These are phyloP conservation scores for Nomada ruficornis DNA, from an alignment of 2,888 invertebrate genomes.

Conservation along the genomic window DNA sequence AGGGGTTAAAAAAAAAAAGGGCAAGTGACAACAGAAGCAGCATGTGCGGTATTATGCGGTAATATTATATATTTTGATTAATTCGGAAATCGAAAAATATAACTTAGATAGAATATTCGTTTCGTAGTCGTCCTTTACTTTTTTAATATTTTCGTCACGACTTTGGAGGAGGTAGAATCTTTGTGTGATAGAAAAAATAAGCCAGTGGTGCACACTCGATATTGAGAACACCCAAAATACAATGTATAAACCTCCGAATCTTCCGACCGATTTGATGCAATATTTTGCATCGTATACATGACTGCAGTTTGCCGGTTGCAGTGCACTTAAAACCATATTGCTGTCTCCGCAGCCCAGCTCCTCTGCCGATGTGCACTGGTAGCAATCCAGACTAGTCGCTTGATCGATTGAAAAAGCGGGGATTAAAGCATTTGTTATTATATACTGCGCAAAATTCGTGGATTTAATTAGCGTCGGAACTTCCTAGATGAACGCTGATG, in stretches of 20 bases:
- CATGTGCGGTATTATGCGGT: conserved; percentile 2
- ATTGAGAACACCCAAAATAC: conserved; percentile 21
- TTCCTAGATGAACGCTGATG: neutral
- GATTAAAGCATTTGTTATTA: conserved; percentile 32
- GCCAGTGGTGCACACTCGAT: conserved; percentile 41
- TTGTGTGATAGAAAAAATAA: neutral
- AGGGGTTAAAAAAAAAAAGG: neutral
- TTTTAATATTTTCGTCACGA: neutral
- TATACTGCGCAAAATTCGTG: neutral
- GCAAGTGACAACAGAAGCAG: neutral
- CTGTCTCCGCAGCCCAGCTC: conserved; percentile 87
- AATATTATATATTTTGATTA: too few species aligned
- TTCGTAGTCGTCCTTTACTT: neutral
- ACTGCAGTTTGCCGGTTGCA: conserved; percentile 88
- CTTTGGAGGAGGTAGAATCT: neutral
- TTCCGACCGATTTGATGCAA: conserved; percentile 90
- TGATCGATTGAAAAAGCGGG: conserved; percentile 61
- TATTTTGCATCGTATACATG: conserved; percentile 92
- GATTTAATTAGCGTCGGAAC: neutral
- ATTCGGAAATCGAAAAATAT: neutral
- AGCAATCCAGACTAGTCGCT: conserved; percentile 87
- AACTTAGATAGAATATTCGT: neutral
- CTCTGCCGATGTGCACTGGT: conserved; percentile 90
- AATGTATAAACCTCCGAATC: conserved; percentile 80
- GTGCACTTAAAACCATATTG: conserved; percentile 87